Evolutionary conservation across 2,797 vertebrate species (phyloP), one percentile per base, ranked within the genome.

Genomic region (Chaetophractus vellerosus): DNA sequence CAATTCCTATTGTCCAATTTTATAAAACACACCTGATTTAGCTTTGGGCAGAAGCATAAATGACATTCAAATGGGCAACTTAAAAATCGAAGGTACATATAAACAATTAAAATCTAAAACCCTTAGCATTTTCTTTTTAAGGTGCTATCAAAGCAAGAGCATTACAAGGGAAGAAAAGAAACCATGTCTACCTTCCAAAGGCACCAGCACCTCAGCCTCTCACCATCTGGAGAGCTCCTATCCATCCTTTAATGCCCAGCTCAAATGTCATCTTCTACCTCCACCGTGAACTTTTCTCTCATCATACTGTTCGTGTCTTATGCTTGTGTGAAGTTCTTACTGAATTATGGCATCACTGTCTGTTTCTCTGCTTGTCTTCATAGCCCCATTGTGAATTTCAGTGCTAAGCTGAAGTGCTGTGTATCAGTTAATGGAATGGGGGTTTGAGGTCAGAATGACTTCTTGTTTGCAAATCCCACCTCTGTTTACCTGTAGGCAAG

Each of bases 11-110:
- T 1, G 4, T 1, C 90, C 41, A 6, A 21, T 33, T 90, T 76
- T 66, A 84, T 24, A 72, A 78, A 61, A 71, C 21, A 41, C 21
- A 24, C 33, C 48, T 7, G 23, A 48, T 2, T 45, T 82, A n/a
- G 64, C 55, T 71, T 38, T n/a, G 91, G 72, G 41, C 52, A 23
- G 1, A 21, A 2, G 28, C 28, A n/a, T 6, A 4, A 63, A 66
- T 14, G 18, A n/a, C 24, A 26, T 16, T 71, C 66, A 72, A 33
- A 24, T 1, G 14, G 55, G 55, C 23, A 28, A 2, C 57, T 8
- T 8, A 24, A 41, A 41, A 9, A 31, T 2, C 2, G 3, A 59
- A 63, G 78, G 16, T 1, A 18, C 3, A 18, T 1, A 0, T 15
- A 50, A 59, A 36, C 45, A 9, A 8, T 0, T 2, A 16, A 26